Conservation (phyloP, 2,797 vertebrate genomes). For the Scarus forsteni region DNA sequence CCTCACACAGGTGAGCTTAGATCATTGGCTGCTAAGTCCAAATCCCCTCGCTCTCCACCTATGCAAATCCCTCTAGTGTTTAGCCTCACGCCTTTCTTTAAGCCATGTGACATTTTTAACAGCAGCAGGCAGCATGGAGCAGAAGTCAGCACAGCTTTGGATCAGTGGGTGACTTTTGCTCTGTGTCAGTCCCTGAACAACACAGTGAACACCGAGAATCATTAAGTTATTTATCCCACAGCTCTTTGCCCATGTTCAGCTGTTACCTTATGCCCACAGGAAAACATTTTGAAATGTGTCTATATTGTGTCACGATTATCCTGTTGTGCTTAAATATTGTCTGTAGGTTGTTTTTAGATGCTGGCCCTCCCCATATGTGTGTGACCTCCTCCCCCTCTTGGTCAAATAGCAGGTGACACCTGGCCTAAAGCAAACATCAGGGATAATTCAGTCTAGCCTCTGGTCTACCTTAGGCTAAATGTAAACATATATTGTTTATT, state of each 20-base stretch:
- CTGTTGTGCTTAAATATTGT: constrained; percentile 5
- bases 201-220: neutral
- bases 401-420: constrained; percentile 46
- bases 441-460: constrained; percentile 39
- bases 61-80: constrained; percentile 66
- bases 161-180: constrained; percentile 19
- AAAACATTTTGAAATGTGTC: neutral
- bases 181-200: constrained; percentile 10
- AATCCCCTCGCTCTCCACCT: constrained; percentile 72
- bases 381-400: neutral
- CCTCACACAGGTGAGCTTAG: constrained; percentile 68
- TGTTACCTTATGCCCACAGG: neutral
- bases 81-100: constrained; percentile 58
- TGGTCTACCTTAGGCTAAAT: constrained; percentile 26
- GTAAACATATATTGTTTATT: constrained; percentile 42
- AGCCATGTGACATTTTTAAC: constrained; percentile 55
- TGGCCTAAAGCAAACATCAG: constrained; percentile 71
- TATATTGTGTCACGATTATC: constrained; percentile 6
- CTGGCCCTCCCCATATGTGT: neutral
- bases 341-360: constrained; percentile 4
- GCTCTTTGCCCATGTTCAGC: constrained; percentile 3
- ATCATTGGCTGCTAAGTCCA: constrained; percentile 69
- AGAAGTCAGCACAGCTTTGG: constrained; percentile 28
- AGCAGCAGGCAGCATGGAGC: constrained; percentile 5
- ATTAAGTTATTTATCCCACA: constrained; percentile 14